phyloP scores from a whole-genome alignment of 2,888 invertebrate genomes.

The Gastracanthus pulcherrimus region DNA sequence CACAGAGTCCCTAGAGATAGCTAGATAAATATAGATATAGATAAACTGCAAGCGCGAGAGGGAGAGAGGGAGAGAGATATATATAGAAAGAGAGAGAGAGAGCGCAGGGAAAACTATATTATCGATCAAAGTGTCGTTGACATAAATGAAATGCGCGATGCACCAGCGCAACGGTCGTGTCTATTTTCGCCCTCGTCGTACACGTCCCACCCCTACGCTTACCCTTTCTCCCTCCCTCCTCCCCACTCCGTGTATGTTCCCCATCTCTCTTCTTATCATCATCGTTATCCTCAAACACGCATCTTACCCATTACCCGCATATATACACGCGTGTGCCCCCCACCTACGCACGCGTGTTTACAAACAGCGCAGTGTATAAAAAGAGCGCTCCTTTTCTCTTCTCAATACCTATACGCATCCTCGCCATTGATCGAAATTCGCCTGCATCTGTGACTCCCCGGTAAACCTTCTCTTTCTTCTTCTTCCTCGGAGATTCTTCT shows the following conservation, averaged over 20 bases:
- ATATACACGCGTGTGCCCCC: not conserved
- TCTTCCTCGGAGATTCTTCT: not conserved
- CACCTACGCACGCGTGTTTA: not conserved
- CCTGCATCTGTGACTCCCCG: no score
- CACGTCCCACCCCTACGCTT: not conserved
- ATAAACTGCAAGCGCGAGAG: not conserved
- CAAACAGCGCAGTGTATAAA: no score
- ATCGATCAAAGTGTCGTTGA: conserved; percentile 47
- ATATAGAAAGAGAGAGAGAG: no score
- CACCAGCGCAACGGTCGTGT: conserved; percentile 18
- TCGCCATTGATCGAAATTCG: conserved; percentile 4
- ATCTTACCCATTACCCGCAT: no score
- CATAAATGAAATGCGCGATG: conserved; percentile 39
- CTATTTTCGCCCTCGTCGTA: conserved; percentile 1
- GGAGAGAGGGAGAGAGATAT: no score
- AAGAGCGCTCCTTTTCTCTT: not conserved
- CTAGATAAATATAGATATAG: no score
- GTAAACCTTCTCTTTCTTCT: no score
- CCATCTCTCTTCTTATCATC: no score
- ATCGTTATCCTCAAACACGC: no score
- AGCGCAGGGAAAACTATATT: conserved; percentile 23
- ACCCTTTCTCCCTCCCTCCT: no score
- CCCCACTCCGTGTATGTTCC: no score
- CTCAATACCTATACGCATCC: not conserved
- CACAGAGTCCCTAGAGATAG: no score